phyloP scores from a whole-genome alignment of 2,888 invertebrate genomes.

The Tridacna crocea region DNA sequence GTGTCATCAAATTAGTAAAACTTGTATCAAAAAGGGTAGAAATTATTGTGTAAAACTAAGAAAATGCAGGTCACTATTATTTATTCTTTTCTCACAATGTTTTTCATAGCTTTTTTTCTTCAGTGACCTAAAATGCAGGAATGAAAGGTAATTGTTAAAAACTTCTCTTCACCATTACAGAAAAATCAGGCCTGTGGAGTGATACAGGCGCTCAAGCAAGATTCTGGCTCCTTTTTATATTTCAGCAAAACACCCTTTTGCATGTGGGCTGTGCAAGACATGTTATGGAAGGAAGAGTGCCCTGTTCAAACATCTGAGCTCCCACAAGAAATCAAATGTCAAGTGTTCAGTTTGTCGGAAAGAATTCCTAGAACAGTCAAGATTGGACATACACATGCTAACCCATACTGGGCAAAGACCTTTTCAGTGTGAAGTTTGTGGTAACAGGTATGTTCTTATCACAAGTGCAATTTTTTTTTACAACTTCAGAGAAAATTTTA shows the following conservation, averaged over 20 bases:
- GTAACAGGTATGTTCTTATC: conserved; percentile 27
- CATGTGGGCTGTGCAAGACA: conserved; percentile 44
- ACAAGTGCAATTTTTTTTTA: background rate
- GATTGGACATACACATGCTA: conserved; percentile 26
- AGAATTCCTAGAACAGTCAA: conserved; percentile 15
- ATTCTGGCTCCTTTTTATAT: no score
- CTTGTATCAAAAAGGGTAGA: no score
- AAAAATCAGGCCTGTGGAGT: no score
- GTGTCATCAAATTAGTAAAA: no score
- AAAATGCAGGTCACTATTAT: no score
- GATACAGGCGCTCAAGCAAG: no score
- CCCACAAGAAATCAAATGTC: conserved; percentile 5
- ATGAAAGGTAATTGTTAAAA: no score
- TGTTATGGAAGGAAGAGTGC: conserved; percentile 33
- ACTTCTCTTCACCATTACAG: no score
- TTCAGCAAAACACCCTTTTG: conserved; percentile 37
- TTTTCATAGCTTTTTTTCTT: no score
- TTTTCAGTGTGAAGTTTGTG: conserved; percentile 44
- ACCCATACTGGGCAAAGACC: conserved; percentile 37
- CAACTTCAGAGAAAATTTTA: background rate
- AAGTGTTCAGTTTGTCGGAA: conserved; percentile 32
- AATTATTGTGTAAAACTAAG: no score
- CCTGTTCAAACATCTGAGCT: conserved; percentile 31
- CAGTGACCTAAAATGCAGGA: no score
- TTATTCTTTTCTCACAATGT: no score